A percentile compares a stretch with the other conserved stretches of the same genome.
phyloP scores from a whole-genome alignment of 2,797 vertebrate species.

The Peromyscus aztecus region DNA sequence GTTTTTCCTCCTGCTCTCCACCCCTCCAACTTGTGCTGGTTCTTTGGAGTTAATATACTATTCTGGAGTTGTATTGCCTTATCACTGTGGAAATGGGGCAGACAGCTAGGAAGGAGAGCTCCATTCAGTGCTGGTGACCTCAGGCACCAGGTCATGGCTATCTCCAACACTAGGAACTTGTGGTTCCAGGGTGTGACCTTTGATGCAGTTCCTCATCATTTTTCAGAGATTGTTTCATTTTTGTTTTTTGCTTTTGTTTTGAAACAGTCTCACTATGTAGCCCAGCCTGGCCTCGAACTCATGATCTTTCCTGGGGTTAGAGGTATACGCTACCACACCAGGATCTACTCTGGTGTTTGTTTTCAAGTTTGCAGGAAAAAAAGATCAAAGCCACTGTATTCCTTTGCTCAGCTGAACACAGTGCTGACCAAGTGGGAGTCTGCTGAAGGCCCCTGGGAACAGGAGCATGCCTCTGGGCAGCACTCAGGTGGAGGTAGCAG shows the following conservation, averaged over 20 bases:
- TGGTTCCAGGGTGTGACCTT: conserved; percentile 27
- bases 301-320: not conserved
- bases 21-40: not conserved
- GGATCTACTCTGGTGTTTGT: not conserved
- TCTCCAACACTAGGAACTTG: not conserved
- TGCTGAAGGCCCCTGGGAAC: not conserved
- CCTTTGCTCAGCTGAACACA: not conserved
- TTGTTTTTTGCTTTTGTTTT: not conserved
- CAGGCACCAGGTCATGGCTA: accelerated
- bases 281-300: not conserved
- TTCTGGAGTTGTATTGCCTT: not conserved
- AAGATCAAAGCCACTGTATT: not conserved
- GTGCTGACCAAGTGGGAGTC: not conserved
- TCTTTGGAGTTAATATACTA: not conserved
- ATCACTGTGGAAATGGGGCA: not conserved
- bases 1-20: not conserved
- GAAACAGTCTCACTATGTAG: not conserved
- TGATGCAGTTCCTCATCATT: not conserved
- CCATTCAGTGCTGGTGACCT: not conserved
- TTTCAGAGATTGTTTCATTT: not conserved
- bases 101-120: not conserved
- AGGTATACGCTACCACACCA: not conserved
- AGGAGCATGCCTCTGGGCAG: not conserved
- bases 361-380: not conserved
- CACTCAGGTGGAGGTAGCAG: not conserved